Conservation (phyloP, 37 sponge, comb jelly and placozoan species). For the Corticium candelabrum region DNA sequence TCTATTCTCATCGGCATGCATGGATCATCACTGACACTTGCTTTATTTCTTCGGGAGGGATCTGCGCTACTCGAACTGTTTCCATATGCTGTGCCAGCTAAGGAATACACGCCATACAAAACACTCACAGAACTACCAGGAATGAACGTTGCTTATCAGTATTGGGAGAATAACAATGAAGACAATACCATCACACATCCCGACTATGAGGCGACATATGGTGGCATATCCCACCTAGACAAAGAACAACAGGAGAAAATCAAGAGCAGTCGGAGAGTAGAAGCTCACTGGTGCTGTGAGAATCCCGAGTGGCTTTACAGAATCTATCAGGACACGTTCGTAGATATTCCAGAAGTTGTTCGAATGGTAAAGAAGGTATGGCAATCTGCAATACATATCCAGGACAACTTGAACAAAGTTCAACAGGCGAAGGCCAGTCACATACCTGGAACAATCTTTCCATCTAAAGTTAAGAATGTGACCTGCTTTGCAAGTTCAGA, state of each 20-base stretch:
- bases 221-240: background rate
- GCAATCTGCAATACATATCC: background rate
- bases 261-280: background rate
- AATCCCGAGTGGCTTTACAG: slow-evolving; percentile 17
- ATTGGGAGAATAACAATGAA: slow-evolving; percentile 1
- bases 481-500: background rate
- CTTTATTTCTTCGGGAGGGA: background rate
- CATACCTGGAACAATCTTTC: background rate
- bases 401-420: background rate
- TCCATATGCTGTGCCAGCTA: slow-evolving; percentile 9
- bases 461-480: background rate
- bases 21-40: slow-evolving; percentile 8
- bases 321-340: slow-evolving; percentile 15
- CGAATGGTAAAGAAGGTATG: background rate
- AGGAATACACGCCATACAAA: slow-evolving; percentile 12
- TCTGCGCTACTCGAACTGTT: slow-evolving; percentile 12
- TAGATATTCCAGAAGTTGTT: background rate
- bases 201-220: background rate
- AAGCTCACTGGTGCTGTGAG: slow-evolving; percentile 6
- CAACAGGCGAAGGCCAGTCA: background rate
- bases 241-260: background rate
- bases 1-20: slow-evolving; percentile 13
- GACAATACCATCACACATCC: slow-evolving; percentile 6
- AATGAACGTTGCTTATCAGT: background rate
- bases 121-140: slow-evolving; percentile 13